Percentiles rank a stretch among this genome's conserved stretches.
Conservation (phyloP, 2,113 vertebrate species). For the Lathamus discolor region DNA sequence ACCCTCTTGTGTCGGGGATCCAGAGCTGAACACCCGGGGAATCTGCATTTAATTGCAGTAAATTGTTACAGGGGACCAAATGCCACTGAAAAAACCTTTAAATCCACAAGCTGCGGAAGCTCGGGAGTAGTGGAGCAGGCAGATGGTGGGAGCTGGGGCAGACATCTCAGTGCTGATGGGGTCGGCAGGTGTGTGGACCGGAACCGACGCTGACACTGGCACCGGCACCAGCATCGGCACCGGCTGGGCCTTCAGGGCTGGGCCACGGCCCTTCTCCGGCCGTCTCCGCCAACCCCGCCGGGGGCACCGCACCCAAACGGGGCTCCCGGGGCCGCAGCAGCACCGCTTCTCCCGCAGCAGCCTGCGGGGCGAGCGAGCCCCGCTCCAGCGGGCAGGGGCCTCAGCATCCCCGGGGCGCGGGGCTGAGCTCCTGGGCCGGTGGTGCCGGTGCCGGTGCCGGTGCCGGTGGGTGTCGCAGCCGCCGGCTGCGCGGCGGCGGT, state of each 20-base stretch:
- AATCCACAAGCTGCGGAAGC: not conserved
- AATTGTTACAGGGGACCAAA: not conserved
- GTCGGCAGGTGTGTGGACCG: not conserved
- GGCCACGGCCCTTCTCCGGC: not conserved
- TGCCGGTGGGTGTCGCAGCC: not conserved
- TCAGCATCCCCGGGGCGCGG: not conserved
- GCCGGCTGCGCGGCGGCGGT: not conserved
- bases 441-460: not conserved
- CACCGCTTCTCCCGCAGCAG: not conserved
- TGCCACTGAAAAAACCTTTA: not conserved
- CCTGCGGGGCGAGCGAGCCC: not conserved
- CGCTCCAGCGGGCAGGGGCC: not conserved
- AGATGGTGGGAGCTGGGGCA: rapidly evolving
- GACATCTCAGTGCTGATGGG: rapidly evolving
- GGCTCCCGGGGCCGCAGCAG: not conserved
- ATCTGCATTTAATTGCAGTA: not conserved
- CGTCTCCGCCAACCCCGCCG: not conserved
- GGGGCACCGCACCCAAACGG: not conserved
- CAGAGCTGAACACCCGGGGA: not conserved
- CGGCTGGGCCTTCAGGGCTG: not conserved
- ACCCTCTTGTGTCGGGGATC: not conserved
- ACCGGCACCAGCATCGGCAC: not conserved
- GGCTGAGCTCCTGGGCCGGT: not conserved
- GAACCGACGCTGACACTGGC: rapidly evolving
- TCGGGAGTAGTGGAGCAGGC: rapidly evolving